These are phyloP conservation scores for Theocolax elegans DNA, from an alignment of 1,140 invertebrate species.

Conservation along the genomic window DNA sequence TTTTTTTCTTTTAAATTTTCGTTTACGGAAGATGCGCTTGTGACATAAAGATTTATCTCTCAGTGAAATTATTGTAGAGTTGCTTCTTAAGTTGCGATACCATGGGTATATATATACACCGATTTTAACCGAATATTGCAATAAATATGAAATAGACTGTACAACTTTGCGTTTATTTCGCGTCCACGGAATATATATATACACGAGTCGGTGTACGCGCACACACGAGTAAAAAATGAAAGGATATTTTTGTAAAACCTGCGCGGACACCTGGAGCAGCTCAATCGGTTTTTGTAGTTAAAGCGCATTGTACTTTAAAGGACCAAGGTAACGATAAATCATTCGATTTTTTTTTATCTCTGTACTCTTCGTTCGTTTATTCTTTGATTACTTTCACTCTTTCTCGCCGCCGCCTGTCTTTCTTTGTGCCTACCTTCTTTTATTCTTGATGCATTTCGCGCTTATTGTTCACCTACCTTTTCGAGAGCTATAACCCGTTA, in stretches of 20 bases:
- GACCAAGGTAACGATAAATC: slow-evolving; percentile 33
- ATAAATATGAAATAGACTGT: too few relatives aligned
- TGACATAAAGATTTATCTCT: too few relatives aligned
- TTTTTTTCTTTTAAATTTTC: too few relatives aligned
- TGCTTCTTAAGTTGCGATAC: too few relatives aligned
- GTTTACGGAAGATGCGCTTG: too few relatives aligned
- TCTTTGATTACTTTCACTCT: slow-evolving; percentile 32
- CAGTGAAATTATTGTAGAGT: too few relatives aligned
- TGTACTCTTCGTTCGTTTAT: neutral
- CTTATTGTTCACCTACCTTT: slow-evolving; percentile 3
- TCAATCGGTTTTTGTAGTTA: slow-evolving; percentile 15
- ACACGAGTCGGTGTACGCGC: too few relatives aligned
- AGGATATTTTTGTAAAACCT: slow-evolving; percentile 11
- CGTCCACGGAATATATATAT: too few relatives aligned
- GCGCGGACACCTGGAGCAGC: neutral
- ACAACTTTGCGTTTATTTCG: too few relatives aligned
- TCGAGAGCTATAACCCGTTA: neutral
- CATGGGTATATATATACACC: too few relatives aligned
- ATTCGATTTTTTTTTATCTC: slow-evolving; percentile 27
- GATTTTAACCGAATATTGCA: too few relatives aligned
- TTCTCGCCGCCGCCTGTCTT: slow-evolving; percentile 4
- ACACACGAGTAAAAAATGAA: neutral
- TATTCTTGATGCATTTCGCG: slow-evolving; percentile 26
- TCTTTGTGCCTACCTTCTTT: slow-evolving; percentile 7
- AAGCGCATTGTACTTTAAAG: slow-evolving; percentile 24